Percentiles rank a stretch among this genome's conserved stretches.
Evolutionary conservation across 1,140 invertebrate genomes (phyloP).

Genomic region (Armadillidium nasatum): DNA sequence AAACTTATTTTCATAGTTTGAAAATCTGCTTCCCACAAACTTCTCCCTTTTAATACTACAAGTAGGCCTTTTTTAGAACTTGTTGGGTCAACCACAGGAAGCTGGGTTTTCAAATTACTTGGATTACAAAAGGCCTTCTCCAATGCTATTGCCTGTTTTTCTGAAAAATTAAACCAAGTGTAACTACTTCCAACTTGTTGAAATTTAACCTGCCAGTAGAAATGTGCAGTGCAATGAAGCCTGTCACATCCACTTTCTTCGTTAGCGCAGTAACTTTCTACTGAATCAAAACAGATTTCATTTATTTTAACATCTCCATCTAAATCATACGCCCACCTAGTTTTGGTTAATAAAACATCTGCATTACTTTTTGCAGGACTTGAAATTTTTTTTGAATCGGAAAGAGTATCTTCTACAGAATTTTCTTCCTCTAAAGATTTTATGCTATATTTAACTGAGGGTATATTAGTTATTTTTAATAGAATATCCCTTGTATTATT

Average conservation of each 20-base stretch:
- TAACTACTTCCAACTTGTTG: too few relatives aligned
- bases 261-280: neutral
- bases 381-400: neutral
- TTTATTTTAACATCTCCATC: neutral
- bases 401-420: neutral
- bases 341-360: neutral
- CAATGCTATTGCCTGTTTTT: too few relatives aligned
- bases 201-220: conserved; percentile 14
- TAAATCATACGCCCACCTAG: neutral
- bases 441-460: neutral
- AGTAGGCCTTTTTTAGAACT: too few relatives aligned
- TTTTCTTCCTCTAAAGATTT: neutral
- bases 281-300: conserved; percentile 12
- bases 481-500: neutral
- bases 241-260: neutral
- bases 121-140: too few relatives aligned
- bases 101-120: too few relatives aligned
- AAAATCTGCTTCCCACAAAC: too few relatives aligned
- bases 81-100: too few relatives aligned
- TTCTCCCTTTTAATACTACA: too few relatives aligned
- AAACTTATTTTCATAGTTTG: too few relatives aligned
- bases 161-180: too few relatives aligned
- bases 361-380: neutral
- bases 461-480: neutral
- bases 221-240: conserved; percentile 2